Percentiles rank a stretch among this genome's conserved stretches.
Evolutionary conservation across 2,113 vertebrate genomes (phyloP).

Genomic region (Climacteris rufus): DNA sequence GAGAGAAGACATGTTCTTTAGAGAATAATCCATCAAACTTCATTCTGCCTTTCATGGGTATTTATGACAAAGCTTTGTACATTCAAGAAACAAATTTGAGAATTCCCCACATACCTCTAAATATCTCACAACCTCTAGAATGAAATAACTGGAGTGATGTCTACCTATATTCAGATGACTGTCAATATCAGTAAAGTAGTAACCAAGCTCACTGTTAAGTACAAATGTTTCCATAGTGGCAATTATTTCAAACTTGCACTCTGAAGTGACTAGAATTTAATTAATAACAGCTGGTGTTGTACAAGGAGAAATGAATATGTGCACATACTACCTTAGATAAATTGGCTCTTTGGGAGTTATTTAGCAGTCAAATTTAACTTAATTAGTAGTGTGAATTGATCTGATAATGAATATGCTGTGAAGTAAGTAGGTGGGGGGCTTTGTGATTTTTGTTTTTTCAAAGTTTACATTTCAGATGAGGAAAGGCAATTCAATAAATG

Average conservation of each 20-base stretch:
- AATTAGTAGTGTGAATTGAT: conserved; percentile 28
- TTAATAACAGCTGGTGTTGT: conserved; percentile 32
- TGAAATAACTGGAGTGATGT: not conserved
- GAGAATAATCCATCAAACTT: not conserved
- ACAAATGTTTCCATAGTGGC: not conserved
- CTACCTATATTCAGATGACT: not conserved
- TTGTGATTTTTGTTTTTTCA: not conserved
- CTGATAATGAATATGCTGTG: not conserved
- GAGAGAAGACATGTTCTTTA: not conserved
- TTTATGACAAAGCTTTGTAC: not conserved
- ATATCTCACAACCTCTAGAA: not conserved
- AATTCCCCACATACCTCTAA: not conserved
- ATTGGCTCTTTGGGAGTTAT: not conserved
- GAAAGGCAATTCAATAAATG: not conserved
- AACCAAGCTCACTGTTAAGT: not conserved
- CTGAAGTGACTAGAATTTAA: conserved; percentile 5
- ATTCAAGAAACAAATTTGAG: not conserved
- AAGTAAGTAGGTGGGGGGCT: not conserved
- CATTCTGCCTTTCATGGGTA: not conserved
- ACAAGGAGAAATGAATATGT: not conserved
- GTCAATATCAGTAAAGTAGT: not conserved
- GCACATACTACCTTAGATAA: not conserved
- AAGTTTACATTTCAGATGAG: not conserved
- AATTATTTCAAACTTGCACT: not conserved
- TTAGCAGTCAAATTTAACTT: conserved; percentile 11